Base-by-base conservation (phyloP, 2,113 vertebrate genomes). In the Terrapene triunguis region DNA sequence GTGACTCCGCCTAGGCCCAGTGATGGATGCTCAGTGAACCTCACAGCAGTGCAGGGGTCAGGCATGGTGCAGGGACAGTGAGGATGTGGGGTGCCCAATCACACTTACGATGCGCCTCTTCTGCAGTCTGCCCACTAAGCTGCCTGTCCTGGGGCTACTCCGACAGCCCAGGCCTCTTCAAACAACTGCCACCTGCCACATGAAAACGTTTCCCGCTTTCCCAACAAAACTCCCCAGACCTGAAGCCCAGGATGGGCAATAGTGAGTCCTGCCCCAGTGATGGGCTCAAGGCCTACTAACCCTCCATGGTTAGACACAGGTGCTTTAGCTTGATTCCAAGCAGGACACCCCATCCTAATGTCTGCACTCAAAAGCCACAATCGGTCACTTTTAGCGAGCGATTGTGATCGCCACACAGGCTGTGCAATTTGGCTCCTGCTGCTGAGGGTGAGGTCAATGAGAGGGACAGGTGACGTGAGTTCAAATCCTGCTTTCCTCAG, bases 361-460 rank as follows among this genome's bases (percentile, higher is more conserved):
- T 8, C n/a, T 38, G 19, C 65, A 69, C 35, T 10, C 35, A 25
- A 44, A 78, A 47, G 42, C 42, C 22, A 14, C n/a, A 2, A 24
- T 6, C 3, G 38, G 9, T 7, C 10, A 11, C 7, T 24, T 38
- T 21, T 17, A 38, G 17, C 4, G 21, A 6, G n/a, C 2, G 38
- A 3, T 5, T 21, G 22, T 24, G 1, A 42, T 13, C 3, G 42
- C 74, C 13, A 25, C 42, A 6, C 42, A 47, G 42, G 11, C 74
- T 78, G 42, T 27, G 25, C 9, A 78, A 16, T 72, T 42, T 42
- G 42, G 24, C 24, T 16, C 7, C 25, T 27, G 74, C 74, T 47
- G 11, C 65, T 78, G 19, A 44, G 22, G 38, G 5, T n/a, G 62
- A 24, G 21, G 10, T 25, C 22, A 25, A 24, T 11, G 42, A 47